These are phyloP conservation scores for Agriopis aurantiaria DNA, from an alignment of 2,888 invertebrate species.

Conservation along the genomic window DNA sequence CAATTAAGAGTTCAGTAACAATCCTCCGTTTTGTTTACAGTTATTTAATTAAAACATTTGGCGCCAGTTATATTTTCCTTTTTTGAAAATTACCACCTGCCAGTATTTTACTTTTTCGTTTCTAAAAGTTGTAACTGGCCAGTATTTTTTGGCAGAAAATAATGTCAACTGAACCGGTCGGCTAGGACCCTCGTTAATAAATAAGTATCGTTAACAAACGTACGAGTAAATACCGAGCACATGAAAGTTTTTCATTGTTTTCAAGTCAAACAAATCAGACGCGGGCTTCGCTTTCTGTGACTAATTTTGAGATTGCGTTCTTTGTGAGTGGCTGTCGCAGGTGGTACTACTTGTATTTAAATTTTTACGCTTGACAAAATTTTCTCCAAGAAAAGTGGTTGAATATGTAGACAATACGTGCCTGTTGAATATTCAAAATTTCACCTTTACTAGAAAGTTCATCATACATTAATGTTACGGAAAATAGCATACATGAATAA, in stretches of 20 bases:
- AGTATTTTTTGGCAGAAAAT: slow-evolving; percentile 20
- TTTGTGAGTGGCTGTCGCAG: slow-evolving; percentile 58
- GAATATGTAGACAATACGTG: slow-evolving; percentile 42
- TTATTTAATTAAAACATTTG: slow-evolving; percentile 30
- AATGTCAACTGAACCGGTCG: slow-evolving; percentile 56
- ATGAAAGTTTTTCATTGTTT: slow-evolving; percentile 81
- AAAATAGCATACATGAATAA: neutral
- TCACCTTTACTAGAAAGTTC: slow-evolving; percentile 26
- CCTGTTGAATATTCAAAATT: slow-evolving; percentile 35
- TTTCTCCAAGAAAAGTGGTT: slow-evolving; percentile 61
- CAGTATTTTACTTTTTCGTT: slow-evolving; percentile 20
- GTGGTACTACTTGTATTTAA: slow-evolving; percentile 61
- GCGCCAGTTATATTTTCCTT: slow-evolving; percentile 32
- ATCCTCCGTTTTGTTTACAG: neutral
- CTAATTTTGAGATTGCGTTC: slow-evolving; percentile 64
- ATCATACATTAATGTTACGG: neutral
- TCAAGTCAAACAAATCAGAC: slow-evolving; percentile 72
- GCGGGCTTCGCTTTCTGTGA: slow-evolving; percentile 72
- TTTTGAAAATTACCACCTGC: slow-evolving; percentile 26
- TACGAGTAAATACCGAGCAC: slow-evolving; percentile 67
- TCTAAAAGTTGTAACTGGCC: slow-evolving; percentile 12
- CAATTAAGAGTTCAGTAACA: slow-evolving; percentile 2
- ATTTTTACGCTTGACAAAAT: slow-evolving; percentile 68
- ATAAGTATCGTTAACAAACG: slow-evolving; percentile 64
- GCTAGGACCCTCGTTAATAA: slow-evolving; percentile 65